These are phyloP conservation scores for Oryzias woworae DNA, from an alignment of 2,113 vertebrate genomes.

Conservation along the genomic window DNA sequence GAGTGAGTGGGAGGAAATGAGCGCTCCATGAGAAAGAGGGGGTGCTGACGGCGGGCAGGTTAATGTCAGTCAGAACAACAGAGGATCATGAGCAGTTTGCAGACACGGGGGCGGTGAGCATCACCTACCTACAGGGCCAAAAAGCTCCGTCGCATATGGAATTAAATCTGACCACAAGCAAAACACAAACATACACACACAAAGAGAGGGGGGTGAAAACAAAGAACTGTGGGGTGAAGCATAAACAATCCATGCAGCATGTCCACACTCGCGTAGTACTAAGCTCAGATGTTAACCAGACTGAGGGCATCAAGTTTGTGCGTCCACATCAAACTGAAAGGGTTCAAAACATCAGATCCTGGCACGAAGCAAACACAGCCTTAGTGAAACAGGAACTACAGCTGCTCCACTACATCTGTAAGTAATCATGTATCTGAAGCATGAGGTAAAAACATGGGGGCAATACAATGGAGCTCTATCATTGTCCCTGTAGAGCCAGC, in stretches of 20 bases:
- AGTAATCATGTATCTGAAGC: no score
- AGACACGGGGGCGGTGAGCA: conserved; percentile 39
- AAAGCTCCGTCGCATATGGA: conserved; percentile 87
- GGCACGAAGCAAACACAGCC: no score
- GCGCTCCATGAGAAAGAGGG: not conserved
- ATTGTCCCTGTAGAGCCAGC: no score
- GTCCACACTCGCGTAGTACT: conserved; percentile 21
- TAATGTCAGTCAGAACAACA: conserved; percentile 47
- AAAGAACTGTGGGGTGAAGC: conserved; percentile 38
- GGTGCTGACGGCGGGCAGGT: conserved; percentile 20
- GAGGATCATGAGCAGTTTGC: conserved; percentile 32
- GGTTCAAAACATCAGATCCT: no score
- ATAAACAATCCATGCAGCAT: conserved; percentile 74
- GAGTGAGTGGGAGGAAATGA: conserved; percentile 24
- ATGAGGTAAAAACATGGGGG: no score
- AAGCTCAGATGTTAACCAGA: no score
- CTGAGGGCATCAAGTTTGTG: no score
- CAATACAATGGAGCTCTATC: no score
- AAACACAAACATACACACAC: conserved; percentile 14
- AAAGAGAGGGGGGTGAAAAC: conserved; percentile 43
- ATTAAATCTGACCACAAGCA: conserved; percentile 87
- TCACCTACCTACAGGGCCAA: conserved; percentile 91
- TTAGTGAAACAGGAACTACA: no score
- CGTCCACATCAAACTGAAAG: no score
- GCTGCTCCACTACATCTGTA: no score